Evolutionary conservation across 2,888 invertebrate genomes (phyloP).

Genomic region (Tolmerus cingulatus): DNA sequence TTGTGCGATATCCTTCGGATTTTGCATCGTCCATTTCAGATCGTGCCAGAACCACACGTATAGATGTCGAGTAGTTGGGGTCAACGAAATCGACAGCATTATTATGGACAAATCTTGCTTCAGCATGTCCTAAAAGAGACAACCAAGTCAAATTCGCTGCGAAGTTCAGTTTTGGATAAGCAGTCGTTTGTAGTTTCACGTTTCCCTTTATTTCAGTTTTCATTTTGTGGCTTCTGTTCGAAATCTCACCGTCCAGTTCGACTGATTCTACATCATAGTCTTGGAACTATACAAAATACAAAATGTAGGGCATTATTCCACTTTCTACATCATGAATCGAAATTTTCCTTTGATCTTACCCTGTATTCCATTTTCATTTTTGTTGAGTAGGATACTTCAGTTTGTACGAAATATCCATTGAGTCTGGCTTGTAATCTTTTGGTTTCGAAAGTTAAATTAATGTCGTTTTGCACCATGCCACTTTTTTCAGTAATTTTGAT

Average conservation of each 20-base stretch:
- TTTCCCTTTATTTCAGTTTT: constrained; percentile 67
- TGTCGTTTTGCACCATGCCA: constrained; percentile 79
- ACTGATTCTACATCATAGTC: constrained; percentile 61
- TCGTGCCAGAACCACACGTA: constrained; percentile 69
- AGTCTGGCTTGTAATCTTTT: constrained; percentile 77
- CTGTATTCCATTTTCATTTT: constrained; percentile 62
- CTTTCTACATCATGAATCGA: background rate
- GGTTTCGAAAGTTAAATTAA: constrained; percentile 79
- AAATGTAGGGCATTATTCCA: background rate
- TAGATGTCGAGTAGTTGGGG: constrained; percentile 69
- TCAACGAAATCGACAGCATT: constrained; percentile 70
- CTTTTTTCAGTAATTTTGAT: constrained; percentile 71
- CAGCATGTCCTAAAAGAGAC: constrained; percentile 76
- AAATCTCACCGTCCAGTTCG: constrained; percentile 64
- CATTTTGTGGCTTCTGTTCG: constrained; percentile 64
- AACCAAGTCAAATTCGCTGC: constrained; percentile 71
- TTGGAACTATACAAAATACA: constrained; percentile 55
- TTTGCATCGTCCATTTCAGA: constrained; percentile 69
- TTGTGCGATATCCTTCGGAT: constrained; percentile 66
- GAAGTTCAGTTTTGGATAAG: constrained; percentile 79
- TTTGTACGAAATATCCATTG: constrained; percentile 73
- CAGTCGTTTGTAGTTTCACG: constrained; percentile 75
- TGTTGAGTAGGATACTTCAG: constrained; percentile 58
- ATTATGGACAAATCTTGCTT: constrained; percentile 75
- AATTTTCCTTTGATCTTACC: constrained; percentile 66